Evolutionary conservation across 2,797 vertebrate species (phyloP), one percentile per base, ranked within the genome.

Genomic region (Tadarida brasiliensis): DNA sequence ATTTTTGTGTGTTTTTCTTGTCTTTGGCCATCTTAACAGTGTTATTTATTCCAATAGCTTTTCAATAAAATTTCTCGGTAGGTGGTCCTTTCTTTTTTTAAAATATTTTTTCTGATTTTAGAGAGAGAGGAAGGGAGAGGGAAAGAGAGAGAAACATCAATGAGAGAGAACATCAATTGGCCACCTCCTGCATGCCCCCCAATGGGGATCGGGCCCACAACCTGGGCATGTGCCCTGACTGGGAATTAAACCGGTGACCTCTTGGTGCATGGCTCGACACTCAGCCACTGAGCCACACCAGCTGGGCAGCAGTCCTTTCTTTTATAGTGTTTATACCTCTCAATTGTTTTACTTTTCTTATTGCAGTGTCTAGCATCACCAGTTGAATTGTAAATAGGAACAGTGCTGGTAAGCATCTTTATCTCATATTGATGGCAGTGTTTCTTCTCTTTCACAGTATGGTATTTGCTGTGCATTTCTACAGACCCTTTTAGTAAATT

Each of bases 1-100:
- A 61, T 82, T 95, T 91, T 89, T 91, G 12, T 81, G 11, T 76
- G 24, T 87, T 81, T 97, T 89, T 87, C 30, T 70, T 73, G 0
- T 51, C 67, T 68, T 95, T 59, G 57, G 15, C 33, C 24, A 54
- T 39, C 11, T 87, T 61, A 89, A 33, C 17, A 47, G 4, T 57
- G 2, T 56, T 70, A 30, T 71, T 86, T 93, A 44, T 71, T 70
- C 24, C 54, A 35, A 81, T 61, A 77, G 22, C 14, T 87, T 91
- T 91, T 96, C 47, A 59, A 7, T 54, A 57, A 49, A 59, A 35
- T 88, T 78, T 35, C 35, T 87, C 16, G 39, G 39, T 85, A 67
- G 28, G 1, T 81, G 8, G 3, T 85, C 7, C 17, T 57, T 17
- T 68, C 11, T 88, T 90, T 73, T 80, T n/a, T n/a, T n/a, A n/a